Percentiles rank a stretch among this genome's conserved stretches.
These are phyloP conservation scores for Rhinophrynus dorsalis DNA, from an alignment of 2,797 vertebrate species.

Conservation along the genomic window DNA sequence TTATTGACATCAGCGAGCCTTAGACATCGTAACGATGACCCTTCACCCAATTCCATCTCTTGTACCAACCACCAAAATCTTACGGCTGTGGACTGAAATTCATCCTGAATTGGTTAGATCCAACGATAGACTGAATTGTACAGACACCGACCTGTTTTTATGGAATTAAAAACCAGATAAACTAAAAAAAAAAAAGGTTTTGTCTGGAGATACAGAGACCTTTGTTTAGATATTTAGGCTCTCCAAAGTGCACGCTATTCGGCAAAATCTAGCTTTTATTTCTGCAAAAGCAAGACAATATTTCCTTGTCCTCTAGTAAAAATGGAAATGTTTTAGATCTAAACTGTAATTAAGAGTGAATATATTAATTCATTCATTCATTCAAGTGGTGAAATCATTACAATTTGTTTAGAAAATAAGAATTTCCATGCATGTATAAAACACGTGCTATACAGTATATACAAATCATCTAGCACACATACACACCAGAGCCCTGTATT, in stretches of 20 bases:
- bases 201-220: not conserved
- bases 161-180: constrained; percentile 34
- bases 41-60: not conserved
- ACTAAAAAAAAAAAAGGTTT: too few relatives aligned
- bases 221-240: not conserved
- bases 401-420: too few relatives aligned
- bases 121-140: constrained; percentile 43
- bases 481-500: too few relatives aligned
- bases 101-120: constrained; percentile 40
- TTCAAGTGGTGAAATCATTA: too few relatives aligned
- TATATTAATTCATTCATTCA: too few relatives aligned
- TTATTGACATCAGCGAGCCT: constrained; percentile 83
- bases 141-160: constrained; percentile 36
- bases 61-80: constrained; percentile 20
- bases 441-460: too few relatives aligned
- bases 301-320: not conserved
- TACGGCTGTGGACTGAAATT: constrained; percentile 48
- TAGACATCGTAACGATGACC: too few relatives aligned
- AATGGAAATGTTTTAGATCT: too few relatives aligned
- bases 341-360: too few relatives aligned
- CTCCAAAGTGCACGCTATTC: not conserved
- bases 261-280: too few relatives aligned
- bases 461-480: too few relatives aligned
- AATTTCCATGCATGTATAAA: too few relatives aligned
- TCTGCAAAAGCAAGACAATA: not conserved